Percentiles rank a stretch among this genome's conserved stretches.
These are phyloP conservation scores for Thoracochromis brauschi DNA, from an alignment of 2,113 vertebrate genomes.

Conservation along the genomic window DNA sequence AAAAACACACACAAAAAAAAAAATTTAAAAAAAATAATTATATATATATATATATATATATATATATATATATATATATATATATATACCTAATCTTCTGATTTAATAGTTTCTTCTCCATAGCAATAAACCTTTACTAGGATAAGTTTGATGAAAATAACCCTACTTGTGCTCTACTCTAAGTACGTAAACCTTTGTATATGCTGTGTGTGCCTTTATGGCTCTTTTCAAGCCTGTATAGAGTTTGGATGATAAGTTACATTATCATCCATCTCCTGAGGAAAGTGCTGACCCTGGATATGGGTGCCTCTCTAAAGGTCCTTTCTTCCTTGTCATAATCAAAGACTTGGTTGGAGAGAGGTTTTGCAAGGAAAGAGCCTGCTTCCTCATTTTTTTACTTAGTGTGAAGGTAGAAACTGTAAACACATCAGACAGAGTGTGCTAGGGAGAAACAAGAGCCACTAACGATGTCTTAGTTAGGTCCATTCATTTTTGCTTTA, in stretches of 20 bases:
- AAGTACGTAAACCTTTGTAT: background rate
- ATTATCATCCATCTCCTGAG: slow-evolving; percentile 11
- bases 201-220: background rate
- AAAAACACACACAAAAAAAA: too few species aligned
- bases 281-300: background rate
- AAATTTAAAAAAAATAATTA: too few species aligned
- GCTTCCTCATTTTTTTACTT: background rate
- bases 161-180: background rate
- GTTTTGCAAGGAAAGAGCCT: background rate
- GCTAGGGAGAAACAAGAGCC: background rate
- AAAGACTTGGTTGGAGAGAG: background rate
- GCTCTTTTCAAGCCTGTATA: background rate
- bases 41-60: background rate
- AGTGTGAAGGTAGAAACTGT: background rate
- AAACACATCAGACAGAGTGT: background rate
- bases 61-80: background rate
- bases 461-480: background rate
- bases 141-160: background rate
- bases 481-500: background rate
- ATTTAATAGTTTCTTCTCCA: background rate
- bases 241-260: slow-evolving; percentile 6
- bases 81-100: rapidly evolving
- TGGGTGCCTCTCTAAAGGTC: background rate
- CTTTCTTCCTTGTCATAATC: background rate
- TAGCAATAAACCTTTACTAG: background rate